A percentile compares a stretch with the other conserved stretches of the same genome.
These are phyloP conservation scores for Neomonachus schauinslandi DNA, from an alignment of 2,113 vertebrate species.

Conservation along the genomic window DNA sequence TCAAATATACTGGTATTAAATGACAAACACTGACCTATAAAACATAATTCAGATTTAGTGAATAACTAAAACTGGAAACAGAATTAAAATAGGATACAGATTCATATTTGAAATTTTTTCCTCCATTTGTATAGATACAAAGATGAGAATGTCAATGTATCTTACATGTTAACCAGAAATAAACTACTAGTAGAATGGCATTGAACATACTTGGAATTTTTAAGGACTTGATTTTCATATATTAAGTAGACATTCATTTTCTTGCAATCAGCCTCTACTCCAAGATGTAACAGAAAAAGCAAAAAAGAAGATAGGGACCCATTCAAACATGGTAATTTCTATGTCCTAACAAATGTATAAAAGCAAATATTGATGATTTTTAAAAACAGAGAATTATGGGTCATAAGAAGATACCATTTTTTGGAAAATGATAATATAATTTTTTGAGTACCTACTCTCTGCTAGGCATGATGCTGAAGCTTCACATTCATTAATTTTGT, in stretches of 20 bases:
- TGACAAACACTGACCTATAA: constrained; percentile 35
- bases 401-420: not conserved
- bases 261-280: not conserved
- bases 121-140: not conserved
- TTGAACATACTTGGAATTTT: constrained; percentile 24
- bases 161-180: not conserved
- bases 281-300: constrained; percentile 22
- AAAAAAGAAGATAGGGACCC: not conserved
- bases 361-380: constrained; percentile 11
- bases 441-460: not conserved
- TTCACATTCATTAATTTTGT: not conserved
- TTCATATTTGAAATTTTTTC: constrained; percentile 18
- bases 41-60: constrained; percentile 23
- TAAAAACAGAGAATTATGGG: not conserved
- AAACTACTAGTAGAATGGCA: not conserved
- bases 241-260: not conserved
- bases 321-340: constrained; percentile 30
- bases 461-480: not conserved
- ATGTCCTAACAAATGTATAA: constrained; percentile 26
- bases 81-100: constrained; percentile 5
- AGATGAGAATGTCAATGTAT: not conserved
- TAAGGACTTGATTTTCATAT: constrained; percentile 40
- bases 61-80: constrained; percentile 2
- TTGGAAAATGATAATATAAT: not conserved
- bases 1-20: constrained; percentile 35